Evolutionary conservation across 23 tunicate species (phyloP), one percentile per base, ranked within the genome.

Genomic region (Trididemnum nubilum): DNA sequence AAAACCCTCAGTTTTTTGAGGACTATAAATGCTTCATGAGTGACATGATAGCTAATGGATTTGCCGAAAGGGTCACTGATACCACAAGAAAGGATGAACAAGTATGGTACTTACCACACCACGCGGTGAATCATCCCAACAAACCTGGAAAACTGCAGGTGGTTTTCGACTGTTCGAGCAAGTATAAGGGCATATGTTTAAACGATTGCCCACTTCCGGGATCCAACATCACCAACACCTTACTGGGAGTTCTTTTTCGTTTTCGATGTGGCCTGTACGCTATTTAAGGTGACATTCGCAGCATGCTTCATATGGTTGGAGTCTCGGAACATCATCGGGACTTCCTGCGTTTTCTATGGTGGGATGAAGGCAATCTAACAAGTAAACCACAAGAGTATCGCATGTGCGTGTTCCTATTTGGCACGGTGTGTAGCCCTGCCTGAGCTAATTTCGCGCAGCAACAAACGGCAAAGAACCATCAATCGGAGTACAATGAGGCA

Each of bases 141-240:
- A 85, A 77, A 73, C 85, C 85, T 26, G 85, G 65, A 1, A 77
- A 85, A 63, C 51, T 76, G 22, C n/a, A 63, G 34, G 83, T 79
- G 28, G 89, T 85, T 34, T 85, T 85, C 37, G 89, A 85, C 40
- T 77, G 83, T 39, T 85, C 89, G 36, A 76, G 71, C 64, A 58
- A 69, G 19, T 81, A 29, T 33, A 29, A 81, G 22, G 85, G 85
- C 3, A n/a, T 81, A 2, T 65, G 77, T 69, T 33, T 81, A 29
- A 81, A 81, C 49, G 85, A 65, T 39, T 21, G 32, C 58, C 24
- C 39, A 73, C 25, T 9, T 2, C 81, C 26, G 28, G 81, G 81
- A 2, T 36, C 81, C 23, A 67, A 77, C 36, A 2, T 77, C 23
- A 77, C 67, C 39, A 77, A 77, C 36, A 77, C 22, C 2, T 30